phyloP scores from a whole-genome alignment of 2,888 invertebrate genomes.

The Euphydryas editha region DNA sequence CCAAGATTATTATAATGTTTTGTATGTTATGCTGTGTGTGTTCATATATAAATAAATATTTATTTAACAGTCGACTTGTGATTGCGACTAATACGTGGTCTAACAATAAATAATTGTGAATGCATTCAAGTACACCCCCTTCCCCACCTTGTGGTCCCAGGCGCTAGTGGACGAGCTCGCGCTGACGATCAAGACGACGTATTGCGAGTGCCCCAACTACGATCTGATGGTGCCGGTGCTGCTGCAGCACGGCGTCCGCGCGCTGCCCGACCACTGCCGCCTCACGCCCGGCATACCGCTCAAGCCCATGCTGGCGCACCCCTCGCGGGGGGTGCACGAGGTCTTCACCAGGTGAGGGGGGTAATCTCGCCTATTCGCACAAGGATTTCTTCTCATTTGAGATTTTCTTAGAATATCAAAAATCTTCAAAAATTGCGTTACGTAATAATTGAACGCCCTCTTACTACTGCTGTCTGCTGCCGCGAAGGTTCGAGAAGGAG shows the following conservation, averaged over 20 bases:
- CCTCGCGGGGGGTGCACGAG: conserved; percentile 96
- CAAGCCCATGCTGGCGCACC: conserved; percentile 99
- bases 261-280: conserved; percentile 91
- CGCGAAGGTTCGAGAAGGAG: conserved; percentile 88
- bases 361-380: not conserved
- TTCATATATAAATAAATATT: too few species aligned
- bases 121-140: too few species aligned
- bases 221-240: conserved; percentile 91
- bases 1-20: too few species aligned
- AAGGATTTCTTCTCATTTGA: not conserved
- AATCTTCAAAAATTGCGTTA: too few species aligned
- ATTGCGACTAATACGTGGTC: too few species aligned
- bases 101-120: too few species aligned
- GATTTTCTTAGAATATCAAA: not conserved
- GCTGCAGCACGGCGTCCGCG: conserved; percentile 88
- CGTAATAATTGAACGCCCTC: too few species aligned
- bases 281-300: conserved; percentile 96
- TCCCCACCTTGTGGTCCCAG: conserved; percentile 43
- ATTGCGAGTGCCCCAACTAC: conserved; percentile 98
- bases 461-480: too few species aligned
- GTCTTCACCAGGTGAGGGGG: conserved; percentile 87
- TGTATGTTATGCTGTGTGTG: too few species aligned
- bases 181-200: conserved; percentile 94
- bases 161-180: conserved; percentile 88
- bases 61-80: too few species aligned